Conservation (phyloP, 2,113 vertebrate genomes). For the Stigmatopora nigra region DNA sequence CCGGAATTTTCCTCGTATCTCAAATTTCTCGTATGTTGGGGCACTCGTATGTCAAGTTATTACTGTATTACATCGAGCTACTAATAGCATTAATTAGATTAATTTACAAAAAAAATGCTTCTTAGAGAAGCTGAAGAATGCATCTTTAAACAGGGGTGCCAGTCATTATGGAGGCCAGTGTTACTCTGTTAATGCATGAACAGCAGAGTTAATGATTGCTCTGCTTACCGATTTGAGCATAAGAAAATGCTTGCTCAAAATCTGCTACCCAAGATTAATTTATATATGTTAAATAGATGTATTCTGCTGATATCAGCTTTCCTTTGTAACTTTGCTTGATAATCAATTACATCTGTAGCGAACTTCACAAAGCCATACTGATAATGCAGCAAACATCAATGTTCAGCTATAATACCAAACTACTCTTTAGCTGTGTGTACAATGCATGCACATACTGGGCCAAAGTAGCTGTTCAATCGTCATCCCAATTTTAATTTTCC, state of each 20-base stretch:
- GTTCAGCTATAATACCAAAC: slow-evolving; percentile 12
- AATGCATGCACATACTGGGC: neutral
- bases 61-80: no score
- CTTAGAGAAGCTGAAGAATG: no score
- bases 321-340: neutral
- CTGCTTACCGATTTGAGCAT: neutral
- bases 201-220: slow-evolving; percentile 19
- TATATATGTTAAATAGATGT: neutral
- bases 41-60: no score
- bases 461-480: slow-evolving; percentile 9
- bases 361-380: neutral
- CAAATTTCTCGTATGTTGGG: no score
- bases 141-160: no score
- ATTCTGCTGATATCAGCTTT: slow-evolving; percentile 1
- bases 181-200: slow-evolving; percentile 30
- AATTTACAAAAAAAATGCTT: no score
- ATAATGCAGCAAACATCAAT: slow-evolving; percentile 23
- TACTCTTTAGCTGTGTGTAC: neutral
- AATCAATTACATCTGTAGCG: slow-evolving; percentile 27
- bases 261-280: neutral
- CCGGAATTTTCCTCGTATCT: no score
- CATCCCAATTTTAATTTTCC: neutral
- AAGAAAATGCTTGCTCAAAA: neutral
- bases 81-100: no score
- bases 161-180: no score